Percentiles rank a stretch among this genome's conserved stretches.
Evolutionary conservation across 2,888 invertebrate species (phyloP).

Genomic region (Lepetodrilus schrolli): DNA sequence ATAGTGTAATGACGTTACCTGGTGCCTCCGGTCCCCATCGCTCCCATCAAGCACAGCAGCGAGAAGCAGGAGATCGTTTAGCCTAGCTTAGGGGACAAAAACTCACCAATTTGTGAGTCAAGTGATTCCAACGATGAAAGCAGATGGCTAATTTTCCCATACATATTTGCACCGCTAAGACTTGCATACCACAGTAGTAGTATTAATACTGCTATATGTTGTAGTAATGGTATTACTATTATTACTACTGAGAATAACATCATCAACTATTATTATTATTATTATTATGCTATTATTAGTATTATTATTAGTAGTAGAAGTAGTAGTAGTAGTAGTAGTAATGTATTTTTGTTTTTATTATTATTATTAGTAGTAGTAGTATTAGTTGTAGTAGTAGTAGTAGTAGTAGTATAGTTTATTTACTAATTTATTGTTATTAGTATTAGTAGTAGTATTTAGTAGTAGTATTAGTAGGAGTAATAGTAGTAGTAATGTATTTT

Average conservation of each 20-base stretch:
- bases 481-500: not conserved
- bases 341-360: not conserved
- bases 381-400: not conserved
- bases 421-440: not conserved
- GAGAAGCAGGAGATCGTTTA: not conserved
- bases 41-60: not conserved
- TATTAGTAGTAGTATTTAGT: not conserved
- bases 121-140: not conserved
- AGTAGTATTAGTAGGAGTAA: not conserved
- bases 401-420: not conserved
- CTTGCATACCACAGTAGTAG: not conserved
- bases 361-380: not conserved
- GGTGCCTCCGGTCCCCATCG: not conserved
- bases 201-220: not conserved
- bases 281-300: not conserved
- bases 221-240: not conserved
- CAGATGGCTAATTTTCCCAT: not conserved
- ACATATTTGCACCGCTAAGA: too few relatives aligned
- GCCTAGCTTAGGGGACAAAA: not conserved
- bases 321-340: not conserved
- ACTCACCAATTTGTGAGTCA: not conserved
- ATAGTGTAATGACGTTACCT: not conserved
- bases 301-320: not conserved
- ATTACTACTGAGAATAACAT: not conserved
- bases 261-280: not conserved